A percentile compares a stretch with the other conserved stretches of the same genome.
Evolutionary conservation across 2,113 vertebrate species (phyloP).

Genomic region (Oncorhynchus clarkii): DNA sequence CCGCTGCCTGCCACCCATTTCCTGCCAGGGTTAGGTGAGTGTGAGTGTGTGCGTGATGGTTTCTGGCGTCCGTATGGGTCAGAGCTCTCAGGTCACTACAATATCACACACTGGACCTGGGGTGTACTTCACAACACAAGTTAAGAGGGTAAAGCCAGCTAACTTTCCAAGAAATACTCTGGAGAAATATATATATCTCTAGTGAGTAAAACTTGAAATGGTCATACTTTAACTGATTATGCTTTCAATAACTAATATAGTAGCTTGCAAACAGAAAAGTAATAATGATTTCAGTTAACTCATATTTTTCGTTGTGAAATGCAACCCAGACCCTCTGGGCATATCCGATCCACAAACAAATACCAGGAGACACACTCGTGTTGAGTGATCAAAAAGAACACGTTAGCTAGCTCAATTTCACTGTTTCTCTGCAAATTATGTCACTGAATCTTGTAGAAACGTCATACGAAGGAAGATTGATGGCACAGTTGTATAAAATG

Average conservation of each 20-base stretch:
- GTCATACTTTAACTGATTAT: not conserved
- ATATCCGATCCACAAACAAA: not conserved
- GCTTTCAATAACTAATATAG: not conserved
- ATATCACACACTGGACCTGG: not conserved
- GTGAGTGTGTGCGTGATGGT: not conserved
- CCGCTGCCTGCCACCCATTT: constrained; percentile 48
- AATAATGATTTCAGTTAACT: not conserved
- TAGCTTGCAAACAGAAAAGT: no score
- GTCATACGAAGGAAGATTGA: no score
- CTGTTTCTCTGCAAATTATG: not conserved
- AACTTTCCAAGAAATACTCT: not conserved
- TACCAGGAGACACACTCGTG: not conserved
- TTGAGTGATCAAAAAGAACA: not conserved
- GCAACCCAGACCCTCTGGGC: not conserved
- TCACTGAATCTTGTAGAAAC: no score
- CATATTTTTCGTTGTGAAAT: not conserved
- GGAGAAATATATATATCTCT: not conserved
- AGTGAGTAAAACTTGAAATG: not conserved
- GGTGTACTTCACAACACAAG: not conserved
- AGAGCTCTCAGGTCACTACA: not conserved
- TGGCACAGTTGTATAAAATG: no score
- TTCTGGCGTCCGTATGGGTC: not conserved
- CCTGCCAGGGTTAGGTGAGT: constrained; percentile 20
- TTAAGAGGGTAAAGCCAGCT: not conserved
- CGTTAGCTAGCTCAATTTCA: not conserved